A percentile compares a stretch with the other conserved stretches of the same genome.
These are phyloP conservation scores for Zootoca vivipara DNA, from an alignment of 2,113 vertebrate species.

Conservation along the genomic window DNA sequence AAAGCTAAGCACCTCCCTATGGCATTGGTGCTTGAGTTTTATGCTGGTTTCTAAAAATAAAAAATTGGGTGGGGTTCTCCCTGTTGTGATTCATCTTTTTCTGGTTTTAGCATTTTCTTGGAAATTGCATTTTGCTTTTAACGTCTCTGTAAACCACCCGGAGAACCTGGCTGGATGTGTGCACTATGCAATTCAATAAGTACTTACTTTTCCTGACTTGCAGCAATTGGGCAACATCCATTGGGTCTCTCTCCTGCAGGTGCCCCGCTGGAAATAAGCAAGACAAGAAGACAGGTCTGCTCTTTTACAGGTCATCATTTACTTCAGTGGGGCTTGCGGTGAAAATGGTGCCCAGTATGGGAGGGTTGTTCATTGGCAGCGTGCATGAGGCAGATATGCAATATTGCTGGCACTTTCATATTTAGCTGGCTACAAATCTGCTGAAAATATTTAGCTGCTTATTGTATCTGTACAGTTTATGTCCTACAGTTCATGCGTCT, in stretches of 20 bases:
- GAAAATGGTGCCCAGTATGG: neutral
- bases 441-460: neutral
- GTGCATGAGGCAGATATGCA: accelerated
- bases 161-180: no score
- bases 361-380: neutral
- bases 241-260: neutral
- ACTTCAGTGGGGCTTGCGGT: neutral
- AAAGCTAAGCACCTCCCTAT: accelerated
- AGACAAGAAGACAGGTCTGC: neutral
- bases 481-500: neutral
- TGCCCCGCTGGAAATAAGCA: neutral
- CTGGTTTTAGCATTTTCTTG: no score
- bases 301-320: neutral
- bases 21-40: neutral
- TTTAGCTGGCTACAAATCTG: neutral
- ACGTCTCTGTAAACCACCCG: no score
- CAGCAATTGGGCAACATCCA: neutral
- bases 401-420: accelerated
- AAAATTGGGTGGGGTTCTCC: no score
- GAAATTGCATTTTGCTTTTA: no score
- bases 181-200: no score
- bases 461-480: neutral
- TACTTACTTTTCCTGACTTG: neutral
- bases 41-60: no score
- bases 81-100: no score